Conservation (phyloP, 1,140 invertebrate species). For the Triops longicaudatus region DNA sequence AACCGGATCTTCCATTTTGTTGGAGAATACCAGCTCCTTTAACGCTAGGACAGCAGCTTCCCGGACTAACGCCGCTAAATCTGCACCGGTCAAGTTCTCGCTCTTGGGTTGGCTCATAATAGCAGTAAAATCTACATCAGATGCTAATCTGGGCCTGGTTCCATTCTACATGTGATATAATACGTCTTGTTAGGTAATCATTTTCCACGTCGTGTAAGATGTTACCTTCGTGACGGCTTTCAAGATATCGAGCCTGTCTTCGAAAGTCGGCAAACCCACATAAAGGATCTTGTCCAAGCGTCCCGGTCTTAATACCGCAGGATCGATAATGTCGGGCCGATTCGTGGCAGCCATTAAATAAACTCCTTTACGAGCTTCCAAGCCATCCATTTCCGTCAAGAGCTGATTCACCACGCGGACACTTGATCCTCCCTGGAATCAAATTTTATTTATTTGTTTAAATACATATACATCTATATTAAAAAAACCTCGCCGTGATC, state of each 20-base stretch:
- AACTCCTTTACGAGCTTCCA: conserved; percentile 75
- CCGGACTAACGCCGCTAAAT: conserved; percentile 74
- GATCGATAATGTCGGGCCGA: conserved; percentile 92
- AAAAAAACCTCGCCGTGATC: conserved; percentile 53
- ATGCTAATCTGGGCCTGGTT: conserved; percentile 59
- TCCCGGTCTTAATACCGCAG: conserved; percentile 87
- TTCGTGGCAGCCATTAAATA: conserved; percentile 95
- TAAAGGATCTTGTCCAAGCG: conserved; percentile 89
- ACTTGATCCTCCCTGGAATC: conserved; percentile 50
- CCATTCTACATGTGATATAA: conserved; percentile 50
- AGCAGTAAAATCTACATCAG: conserved; percentile 65
- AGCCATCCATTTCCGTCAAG: conserved; percentile 97
- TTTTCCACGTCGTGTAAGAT: neutral
- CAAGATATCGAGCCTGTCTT: conserved; percentile 81
- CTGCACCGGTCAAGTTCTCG: conserved; percentile 81
- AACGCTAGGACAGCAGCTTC: conserved; percentile 71
- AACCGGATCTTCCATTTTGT: conserved; percentile 34
- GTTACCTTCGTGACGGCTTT: conserved; percentile 77
- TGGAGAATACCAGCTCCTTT: conserved; percentile 49
- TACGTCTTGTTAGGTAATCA: neutral
- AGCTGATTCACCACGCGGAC: conserved; percentile 92
- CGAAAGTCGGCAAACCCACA: conserved; percentile 74
- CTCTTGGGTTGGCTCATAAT: conserved; percentile 56
- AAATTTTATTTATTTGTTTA: neutral
- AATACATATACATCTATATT: too few relatives aligned